Conservation (phyloP, 2,797 vertebrate genomes). For the Mionectes olivaceus region DNA sequence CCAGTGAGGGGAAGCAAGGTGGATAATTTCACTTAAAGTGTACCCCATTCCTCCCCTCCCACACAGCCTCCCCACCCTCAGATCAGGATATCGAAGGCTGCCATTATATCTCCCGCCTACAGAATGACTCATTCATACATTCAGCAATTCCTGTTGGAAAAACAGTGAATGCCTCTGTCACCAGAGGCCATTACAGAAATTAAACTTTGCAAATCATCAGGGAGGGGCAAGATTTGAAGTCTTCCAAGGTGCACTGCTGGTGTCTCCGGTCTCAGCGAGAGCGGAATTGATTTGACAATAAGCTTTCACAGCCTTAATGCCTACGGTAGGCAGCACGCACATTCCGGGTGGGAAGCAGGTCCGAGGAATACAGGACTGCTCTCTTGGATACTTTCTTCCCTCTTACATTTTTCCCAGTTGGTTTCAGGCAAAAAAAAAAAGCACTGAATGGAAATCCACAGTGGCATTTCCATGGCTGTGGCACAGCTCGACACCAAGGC, state of each 20-base stretch:
- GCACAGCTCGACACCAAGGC: background rate
- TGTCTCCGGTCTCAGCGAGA: background rate
- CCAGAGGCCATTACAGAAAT: conserved; percentile 73
- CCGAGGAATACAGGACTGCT: background rate
- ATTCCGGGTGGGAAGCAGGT: background rate
- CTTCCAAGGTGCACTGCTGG: conserved; percentile 36
- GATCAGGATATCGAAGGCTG: conserved; percentile 52
- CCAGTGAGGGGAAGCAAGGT: background rate
- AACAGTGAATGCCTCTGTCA: conserved; percentile 51
- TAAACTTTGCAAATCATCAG: conserved; percentile 76
- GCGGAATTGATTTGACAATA: conserved; percentile 58
- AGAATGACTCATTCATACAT: conserved; percentile 66
- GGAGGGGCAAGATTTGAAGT: conserved; percentile 65
- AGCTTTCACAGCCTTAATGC: conserved; percentile 15
- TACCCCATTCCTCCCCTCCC: background rate
- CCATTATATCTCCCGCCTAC: conserved; percentile 45
- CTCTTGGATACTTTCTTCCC: background rate
- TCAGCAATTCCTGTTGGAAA: conserved; percentile 69
- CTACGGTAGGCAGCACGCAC: background rate
- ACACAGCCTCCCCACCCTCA: conserved; percentile 41
- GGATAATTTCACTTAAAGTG: background rate
- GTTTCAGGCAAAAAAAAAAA: background rate
- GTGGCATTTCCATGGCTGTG: background rate
- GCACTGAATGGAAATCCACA: background rate
- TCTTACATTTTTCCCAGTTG: background rate